Conservation (phyloP, 1,140 invertebrate species). For the Aphis gossypii region DNA sequence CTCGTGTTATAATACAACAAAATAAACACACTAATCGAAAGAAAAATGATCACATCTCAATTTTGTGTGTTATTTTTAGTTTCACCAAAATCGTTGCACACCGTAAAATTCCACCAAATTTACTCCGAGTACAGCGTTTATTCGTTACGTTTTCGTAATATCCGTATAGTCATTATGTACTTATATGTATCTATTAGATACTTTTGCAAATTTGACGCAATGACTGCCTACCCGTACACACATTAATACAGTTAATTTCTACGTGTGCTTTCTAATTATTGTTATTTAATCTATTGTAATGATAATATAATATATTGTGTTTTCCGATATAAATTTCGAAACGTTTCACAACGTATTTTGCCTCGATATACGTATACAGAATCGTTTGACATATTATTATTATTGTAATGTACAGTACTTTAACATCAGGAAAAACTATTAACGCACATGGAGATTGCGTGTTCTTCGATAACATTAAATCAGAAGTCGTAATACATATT, state of each 20-base stretch:
- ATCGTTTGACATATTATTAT: neutral
- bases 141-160: neutral
- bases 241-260: neutral
- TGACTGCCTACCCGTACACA: too few species aligned
- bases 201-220: neutral
- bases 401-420: neutral
- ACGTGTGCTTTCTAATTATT: neutral
- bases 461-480: neutral
- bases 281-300: neutral
- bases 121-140: neutral
- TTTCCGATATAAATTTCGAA: neutral
- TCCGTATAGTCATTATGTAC: neutral
- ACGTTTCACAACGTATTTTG: neutral
- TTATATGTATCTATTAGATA: neutral
- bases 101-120: neutral
- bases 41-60: neutral
- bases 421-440: neutral
- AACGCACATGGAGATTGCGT: neutral
- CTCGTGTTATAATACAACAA: neutral
- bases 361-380: neutral
- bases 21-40: neutral
- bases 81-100: neutral
- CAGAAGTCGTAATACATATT: neutral
- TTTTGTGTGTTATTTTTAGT: neutral
- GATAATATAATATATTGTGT: neutral